A percentile compares a stretch with the other conserved stretches of the same genome.
phyloP scores from a whole-genome alignment of 2,888 invertebrate species.

The Drosophila robusta region DNA sequence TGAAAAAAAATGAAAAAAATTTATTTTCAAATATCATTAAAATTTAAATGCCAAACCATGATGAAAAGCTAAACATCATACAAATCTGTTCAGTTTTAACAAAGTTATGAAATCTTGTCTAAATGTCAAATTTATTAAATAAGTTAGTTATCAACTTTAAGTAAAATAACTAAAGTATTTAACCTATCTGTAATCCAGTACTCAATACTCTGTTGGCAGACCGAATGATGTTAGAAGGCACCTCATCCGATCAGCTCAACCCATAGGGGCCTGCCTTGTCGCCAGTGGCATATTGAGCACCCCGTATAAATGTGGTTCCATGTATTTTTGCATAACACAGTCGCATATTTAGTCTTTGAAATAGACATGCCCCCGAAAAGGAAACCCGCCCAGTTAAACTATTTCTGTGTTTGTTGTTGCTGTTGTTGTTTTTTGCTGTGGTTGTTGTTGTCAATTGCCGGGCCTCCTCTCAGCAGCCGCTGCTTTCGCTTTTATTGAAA shows the following conservation, averaged over 20 bases:
- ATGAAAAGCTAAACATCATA: too few species aligned
- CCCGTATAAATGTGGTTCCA: conserved; percentile 23
- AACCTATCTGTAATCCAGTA: too few species aligned
- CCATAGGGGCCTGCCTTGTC: neutral
- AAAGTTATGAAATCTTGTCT: too few species aligned
- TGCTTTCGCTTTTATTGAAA: conserved; percentile 73
- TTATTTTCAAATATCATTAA: too few species aligned
- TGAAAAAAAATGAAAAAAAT: too few species aligned
- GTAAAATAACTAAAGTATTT: too few species aligned
- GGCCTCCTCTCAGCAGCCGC: conserved; percentile 60
- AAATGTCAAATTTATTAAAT: too few species aligned
- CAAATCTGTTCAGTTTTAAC: too few species aligned
- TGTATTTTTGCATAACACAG: conserved; percentile 24
- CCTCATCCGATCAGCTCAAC: neutral
- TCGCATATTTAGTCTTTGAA: neutral
- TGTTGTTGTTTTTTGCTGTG: conserved; percentile 24
- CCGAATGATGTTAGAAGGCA: neutral
- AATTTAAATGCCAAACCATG: too few species aligned
- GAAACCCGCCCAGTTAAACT: conserved; percentile 50
- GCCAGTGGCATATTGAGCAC: conserved; percentile 3
- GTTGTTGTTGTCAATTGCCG: conserved; percentile 68
- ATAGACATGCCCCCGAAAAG: conserved; percentile 44
- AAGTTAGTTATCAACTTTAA: too few species aligned
- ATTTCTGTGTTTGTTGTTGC: conserved; percentile 15
- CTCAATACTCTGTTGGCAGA: too few species aligned